These are phyloP conservation scores for Merodon equestris DNA, from an alignment of 2,888 invertebrate genomes.

Conservation along the genomic window DNA sequence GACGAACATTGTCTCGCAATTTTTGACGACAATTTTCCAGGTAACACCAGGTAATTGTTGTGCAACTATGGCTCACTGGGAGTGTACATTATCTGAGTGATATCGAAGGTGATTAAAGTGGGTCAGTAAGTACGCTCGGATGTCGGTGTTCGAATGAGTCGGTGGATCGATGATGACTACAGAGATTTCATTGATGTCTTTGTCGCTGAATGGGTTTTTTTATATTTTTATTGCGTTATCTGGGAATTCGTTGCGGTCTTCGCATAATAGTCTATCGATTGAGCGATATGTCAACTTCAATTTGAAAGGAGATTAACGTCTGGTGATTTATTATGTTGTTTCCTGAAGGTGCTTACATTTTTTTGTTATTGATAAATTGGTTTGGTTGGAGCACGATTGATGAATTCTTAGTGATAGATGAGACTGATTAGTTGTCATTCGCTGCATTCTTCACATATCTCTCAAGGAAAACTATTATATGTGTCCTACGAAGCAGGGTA, in stretches of 20 bases:
- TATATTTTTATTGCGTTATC: slow-evolving; percentile 36
- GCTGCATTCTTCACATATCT: no score
- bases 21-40: slow-evolving; percentile 23
- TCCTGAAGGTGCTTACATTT: no score
- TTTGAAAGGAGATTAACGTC: slow-evolving; percentile 4
- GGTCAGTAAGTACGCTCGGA: neutral
- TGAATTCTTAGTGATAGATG: no score
- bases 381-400: no score
- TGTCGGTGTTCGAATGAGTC: neutral
- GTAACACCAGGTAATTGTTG: slow-evolving; percentile 25
- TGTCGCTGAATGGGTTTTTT: slow-evolving; percentile 11
- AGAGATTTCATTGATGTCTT: slow-evolving; percentile 33
- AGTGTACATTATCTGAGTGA: slow-evolving; percentile 6
- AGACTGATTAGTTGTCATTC: no score
- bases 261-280: neutral
- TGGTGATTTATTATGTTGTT: neutral
- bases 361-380: no score
- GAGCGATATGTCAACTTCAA: slow-evolving; percentile 10
- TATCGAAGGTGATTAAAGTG: neutral
- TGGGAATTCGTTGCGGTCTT: slow-evolving; percentile 47
- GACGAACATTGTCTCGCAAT: slow-evolving; percentile 21
- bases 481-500: no score
- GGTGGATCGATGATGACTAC: neutral
- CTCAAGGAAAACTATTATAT: no score
- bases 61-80: neutral